Percentiles rank a stretch among this genome's conserved stretches.
phyloP scores from a whole-genome alignment of 2,113 vertebrate species.

The Axis porcinus region DNA sequence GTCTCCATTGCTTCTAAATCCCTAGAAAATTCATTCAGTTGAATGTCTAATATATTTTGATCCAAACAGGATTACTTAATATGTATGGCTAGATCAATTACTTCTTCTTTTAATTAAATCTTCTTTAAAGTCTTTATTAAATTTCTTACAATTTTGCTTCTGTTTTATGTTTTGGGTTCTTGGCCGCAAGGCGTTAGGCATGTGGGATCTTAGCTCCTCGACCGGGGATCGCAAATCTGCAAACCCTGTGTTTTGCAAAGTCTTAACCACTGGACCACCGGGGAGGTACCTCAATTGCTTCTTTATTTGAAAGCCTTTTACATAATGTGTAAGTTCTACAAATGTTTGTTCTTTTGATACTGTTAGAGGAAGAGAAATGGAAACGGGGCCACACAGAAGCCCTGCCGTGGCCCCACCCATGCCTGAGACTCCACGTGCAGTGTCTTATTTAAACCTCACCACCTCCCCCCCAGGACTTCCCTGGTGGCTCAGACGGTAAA shows the following conservation, averaged over 20 bases:
- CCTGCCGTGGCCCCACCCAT: background rate
- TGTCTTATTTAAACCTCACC: background rate
- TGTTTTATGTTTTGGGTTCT: background rate
- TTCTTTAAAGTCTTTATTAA: background rate
- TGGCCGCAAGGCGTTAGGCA: background rate
- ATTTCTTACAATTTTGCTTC: background rate
- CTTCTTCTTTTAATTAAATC: background rate
- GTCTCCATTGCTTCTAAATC: conserved; percentile 24
- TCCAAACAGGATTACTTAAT: background rate
- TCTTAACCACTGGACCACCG: background rate
- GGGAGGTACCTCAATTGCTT: background rate
- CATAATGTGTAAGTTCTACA: background rate
- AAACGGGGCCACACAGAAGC: background rate
- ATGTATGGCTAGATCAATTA: background rate
- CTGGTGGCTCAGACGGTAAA: no score
- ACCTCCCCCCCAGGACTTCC: no score
- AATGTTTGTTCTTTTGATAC: background rate
- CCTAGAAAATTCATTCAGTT: conserved; percentile 17
- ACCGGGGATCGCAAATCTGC: background rate
- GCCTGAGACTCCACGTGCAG: background rate
- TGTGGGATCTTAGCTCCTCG: background rate
- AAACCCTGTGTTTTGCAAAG: background rate
- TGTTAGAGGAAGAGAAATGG: background rate
- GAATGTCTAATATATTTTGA: background rate
- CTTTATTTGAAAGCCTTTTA: conserved; percentile 26